Base-by-base conservation (phyloP, 2,888 invertebrate genomes). In the Cantharis lateralis region DNA sequence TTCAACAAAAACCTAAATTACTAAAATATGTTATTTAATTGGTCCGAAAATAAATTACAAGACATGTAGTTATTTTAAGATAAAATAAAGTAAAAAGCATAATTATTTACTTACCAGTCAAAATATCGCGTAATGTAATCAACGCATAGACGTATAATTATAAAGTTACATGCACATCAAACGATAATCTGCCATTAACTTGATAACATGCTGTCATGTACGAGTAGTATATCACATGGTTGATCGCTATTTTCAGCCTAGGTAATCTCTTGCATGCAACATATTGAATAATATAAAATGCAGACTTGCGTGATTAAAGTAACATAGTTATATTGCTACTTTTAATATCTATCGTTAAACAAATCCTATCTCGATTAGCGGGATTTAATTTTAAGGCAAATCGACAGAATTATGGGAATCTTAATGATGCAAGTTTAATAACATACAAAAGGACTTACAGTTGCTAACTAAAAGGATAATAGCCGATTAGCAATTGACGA, bases 191-290 rank as follows among this genome's bases (percentile, higher is more conserved):
- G 75, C 75, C 75, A 78, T 78, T 78, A 78, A 75, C 66, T 75
- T 78, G 78, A 78, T 78, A 78, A 78, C 75, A 75, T 26, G 75
- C 72, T 75, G 78, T 78, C 78, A 78, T 75, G 72, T 72, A 72
- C 26, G 75, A 71, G 71, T 75, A 72, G 78, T 72, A 75, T 72
- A 78, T 78, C 70, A 78, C 62, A 75, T 28, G 72, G 72, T 61
- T 32, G 78, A 74, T 72, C 72, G 75, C 70, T 78, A 78, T 72
- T 78, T 75, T 74, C 72, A 75, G 78, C 70, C 74, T 75, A 72
- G 74, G 63, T 75, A 74, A 78, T 72, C 78, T 78, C 62, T 15
- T 75, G 68, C 78, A 78, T 75, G 78, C 75, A 78, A 75, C 72
- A 77, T 64, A 70, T 73, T 68, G 73, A 77, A 78, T 75, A 75